phyloP scores from a whole-genome alignment of 2,113 vertebrate species.

The Hemiscyllium ocellatum region DNA sequence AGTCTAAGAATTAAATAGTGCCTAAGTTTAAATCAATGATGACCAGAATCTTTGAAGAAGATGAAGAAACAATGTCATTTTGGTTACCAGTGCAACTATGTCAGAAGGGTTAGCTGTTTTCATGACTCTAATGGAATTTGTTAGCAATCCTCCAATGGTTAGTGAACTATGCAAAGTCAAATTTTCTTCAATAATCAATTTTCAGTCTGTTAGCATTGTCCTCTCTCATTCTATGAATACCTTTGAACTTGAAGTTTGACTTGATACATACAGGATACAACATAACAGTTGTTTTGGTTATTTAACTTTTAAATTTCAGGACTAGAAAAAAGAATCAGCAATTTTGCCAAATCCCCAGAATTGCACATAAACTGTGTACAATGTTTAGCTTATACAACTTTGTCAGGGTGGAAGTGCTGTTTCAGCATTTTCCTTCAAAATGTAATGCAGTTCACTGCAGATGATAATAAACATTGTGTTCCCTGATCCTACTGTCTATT shows the following conservation, averaged over 20 bases:
- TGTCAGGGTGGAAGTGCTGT: not conserved
- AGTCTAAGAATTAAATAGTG: not conserved
- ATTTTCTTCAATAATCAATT: not conserved
- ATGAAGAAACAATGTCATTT: not conserved
- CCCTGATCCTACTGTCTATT: not conserved
- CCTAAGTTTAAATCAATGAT: not conserved
- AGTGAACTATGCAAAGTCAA: not conserved
- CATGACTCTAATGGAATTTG: not conserved
- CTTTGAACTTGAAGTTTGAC: not conserved
- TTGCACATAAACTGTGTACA: not conserved
- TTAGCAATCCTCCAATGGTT: not conserved
- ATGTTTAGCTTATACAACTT: not conserved
- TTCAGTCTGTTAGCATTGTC: not conserved
- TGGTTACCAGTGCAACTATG: not conserved
- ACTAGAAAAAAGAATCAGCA: not conserved
- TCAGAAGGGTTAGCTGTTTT: not conserved
- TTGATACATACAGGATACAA: not conserved
- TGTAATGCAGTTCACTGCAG: constrained; percentile 39
- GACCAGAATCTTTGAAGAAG: not conserved
- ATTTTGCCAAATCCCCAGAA: not conserved
- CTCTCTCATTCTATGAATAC: not conserved
- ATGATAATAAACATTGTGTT: constrained; percentile 42
- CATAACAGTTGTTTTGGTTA: not conserved
- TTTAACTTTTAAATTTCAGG: not conserved
- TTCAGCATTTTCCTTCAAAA: constrained; percentile 41